Conservation (phyloP, 30 jellyfish, hydroid and myxozoan genomes). For the Hydra vulgaris region DNA sequence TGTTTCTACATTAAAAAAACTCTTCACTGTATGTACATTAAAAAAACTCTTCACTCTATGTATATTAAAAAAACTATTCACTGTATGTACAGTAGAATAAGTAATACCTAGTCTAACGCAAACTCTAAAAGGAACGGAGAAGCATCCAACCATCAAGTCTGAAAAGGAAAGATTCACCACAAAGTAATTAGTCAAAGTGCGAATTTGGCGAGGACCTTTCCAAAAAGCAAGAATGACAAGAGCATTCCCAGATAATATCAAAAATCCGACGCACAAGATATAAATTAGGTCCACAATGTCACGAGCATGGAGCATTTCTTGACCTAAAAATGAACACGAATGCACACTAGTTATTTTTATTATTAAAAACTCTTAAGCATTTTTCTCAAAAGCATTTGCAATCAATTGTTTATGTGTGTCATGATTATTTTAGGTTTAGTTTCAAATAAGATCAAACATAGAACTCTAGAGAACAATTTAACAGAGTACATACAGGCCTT, state of each 20-base stretch:
- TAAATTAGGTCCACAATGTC: neutral
- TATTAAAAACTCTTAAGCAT: too few relatives aligned
- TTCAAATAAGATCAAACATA: too few relatives aligned
- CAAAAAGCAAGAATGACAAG: slow-evolving; percentile 69
- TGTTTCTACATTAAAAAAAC: too few relatives aligned
- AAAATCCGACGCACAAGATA: slow-evolving; percentile 8
- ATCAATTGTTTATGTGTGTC: too few relatives aligned
- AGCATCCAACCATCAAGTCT: slow-evolving; percentile 69
- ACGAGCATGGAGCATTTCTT: neutral
- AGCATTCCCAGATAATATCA: slow-evolving; percentile 63
- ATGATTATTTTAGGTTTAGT: too few relatives aligned
- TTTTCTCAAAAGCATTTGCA: too few relatives aligned
- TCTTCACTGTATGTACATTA: too few relatives aligned
- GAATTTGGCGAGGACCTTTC: slow-evolving; percentile 60
- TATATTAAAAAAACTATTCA: too few relatives aligned
- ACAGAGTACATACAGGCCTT: too few relatives aligned
- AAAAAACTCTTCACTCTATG: too few relatives aligned
- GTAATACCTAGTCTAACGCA: slow-evolving; percentile 52
- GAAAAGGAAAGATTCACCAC: slow-evolving; percentile 75
- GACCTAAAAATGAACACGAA: neutral
- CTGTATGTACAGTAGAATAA: neutral
- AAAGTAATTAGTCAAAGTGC: slow-evolving; percentile 68
- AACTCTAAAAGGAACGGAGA: slow-evolving; percentile 71
- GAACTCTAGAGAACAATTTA: too few relatives aligned
- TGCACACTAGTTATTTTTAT: neutral